Conservation (phyloP, 64 coral and sea anemone species). For the Actinia equina region DNA sequence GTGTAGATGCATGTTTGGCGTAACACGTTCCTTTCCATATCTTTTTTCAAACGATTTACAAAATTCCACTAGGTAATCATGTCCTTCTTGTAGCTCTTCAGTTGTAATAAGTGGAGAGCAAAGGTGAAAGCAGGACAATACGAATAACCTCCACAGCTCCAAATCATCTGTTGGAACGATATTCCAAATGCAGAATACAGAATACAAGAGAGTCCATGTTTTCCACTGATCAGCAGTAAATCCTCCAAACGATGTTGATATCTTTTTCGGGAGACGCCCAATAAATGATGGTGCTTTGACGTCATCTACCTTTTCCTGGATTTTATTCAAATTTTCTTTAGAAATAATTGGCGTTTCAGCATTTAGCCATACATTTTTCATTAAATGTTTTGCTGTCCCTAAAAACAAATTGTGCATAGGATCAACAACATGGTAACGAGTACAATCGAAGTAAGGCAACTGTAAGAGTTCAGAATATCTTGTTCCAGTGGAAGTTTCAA, state of each 20-base stretch:
- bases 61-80: constrained; percentile 47
- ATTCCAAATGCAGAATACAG: constrained; percentile 51
- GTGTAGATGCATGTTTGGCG: constrained; percentile 80
- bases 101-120: constrained; percentile 51
- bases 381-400: constrained; percentile 62
- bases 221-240: constrained; percentile 83
- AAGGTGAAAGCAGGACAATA: constrained; percentile 35
- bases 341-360: constrained; percentile 50
- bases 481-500: constrained; percentile 33
- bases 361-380: constrained; percentile 59
- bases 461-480: constrained; percentile 56
- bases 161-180: constrained; percentile 41
- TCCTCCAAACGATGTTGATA: constrained; percentile 59
- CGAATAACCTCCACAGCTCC: constrained; percentile 72
- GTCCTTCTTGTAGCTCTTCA: constrained; percentile 30
- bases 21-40: constrained; percentile 63
- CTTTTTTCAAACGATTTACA: constrained; percentile 47
- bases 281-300: constrained; percentile 50
- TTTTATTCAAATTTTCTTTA: constrained; percentile 25
- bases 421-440: constrained; percentile 53
- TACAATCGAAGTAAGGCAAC: constrained; percentile 64
- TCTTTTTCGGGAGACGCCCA: constrained; percentile 47
- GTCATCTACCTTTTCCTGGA: constrained; percentile 62
- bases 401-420: constrained; percentile 65
- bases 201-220: constrained; percentile 62